Conservation (phyloP, 1,140 invertebrate species). For the Lepidurus packardi region DNA sequence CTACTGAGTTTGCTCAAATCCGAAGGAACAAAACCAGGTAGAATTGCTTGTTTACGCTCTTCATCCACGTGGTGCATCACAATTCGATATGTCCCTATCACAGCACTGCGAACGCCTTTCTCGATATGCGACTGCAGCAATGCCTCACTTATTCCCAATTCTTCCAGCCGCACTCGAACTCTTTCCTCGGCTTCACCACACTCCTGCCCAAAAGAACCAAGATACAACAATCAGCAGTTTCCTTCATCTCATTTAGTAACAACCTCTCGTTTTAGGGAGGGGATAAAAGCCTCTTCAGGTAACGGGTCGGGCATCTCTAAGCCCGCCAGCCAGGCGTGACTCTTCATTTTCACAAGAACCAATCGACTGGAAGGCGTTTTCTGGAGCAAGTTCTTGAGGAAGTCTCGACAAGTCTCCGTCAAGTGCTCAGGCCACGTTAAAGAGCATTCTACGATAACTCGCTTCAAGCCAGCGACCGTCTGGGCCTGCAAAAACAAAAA, state of each 20-base stretch:
- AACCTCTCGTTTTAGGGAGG: background rate
- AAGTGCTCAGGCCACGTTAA: constrained; percentile 51
- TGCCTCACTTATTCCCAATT: constrained; percentile 51
- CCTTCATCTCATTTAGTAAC: background rate
- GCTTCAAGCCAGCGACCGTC: constrained; percentile 58
- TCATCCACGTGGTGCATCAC: constrained; percentile 46
- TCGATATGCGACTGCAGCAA: constrained; percentile 47
- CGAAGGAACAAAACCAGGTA: background rate
- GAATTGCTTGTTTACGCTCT: constrained; percentile 4
- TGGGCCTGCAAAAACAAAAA: constrained; percentile 44
- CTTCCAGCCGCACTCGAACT: constrained; percentile 45
- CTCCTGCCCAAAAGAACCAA: constrained; percentile 28
- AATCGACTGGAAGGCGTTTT: constrained; percentile 49
- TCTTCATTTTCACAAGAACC: constrained; percentile 48
- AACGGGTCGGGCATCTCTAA: constrained; percentile 22
- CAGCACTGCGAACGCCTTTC: constrained; percentile 49
- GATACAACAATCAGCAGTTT: background rate
- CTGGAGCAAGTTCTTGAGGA: constrained; percentile 50
- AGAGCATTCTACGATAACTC: constrained; percentile 58
- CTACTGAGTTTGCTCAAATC: background rate
- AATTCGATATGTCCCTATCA: constrained; percentile 57
- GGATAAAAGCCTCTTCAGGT: constrained; percentile 23
- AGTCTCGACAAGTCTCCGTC: constrained; percentile 41
- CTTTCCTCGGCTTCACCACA: constrained; percentile 42
- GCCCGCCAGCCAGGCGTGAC: constrained; percentile 50